Evolutionary conservation across 2,888 invertebrate genomes (phyloP).

Genomic region (Mesorhabditis spiculigera): DNA sequence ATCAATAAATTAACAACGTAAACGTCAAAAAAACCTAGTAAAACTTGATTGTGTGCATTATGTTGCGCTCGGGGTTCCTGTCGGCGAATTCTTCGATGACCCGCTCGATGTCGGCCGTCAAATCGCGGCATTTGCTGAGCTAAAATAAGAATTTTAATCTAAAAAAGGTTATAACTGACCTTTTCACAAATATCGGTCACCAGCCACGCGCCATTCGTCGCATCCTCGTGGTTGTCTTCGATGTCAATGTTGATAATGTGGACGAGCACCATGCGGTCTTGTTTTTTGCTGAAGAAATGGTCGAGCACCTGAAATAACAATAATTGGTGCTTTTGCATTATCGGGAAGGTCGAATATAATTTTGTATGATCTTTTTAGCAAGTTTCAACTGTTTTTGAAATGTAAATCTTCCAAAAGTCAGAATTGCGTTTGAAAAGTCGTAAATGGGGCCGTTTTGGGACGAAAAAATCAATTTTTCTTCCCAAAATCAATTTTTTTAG

Average conservation of each 20-base stretch:
- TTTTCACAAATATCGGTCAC: constrained; percentile 90
- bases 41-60: constrained; percentile 89
- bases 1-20: background rate
- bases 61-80: constrained; percentile 70
- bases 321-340: too few species aligned
- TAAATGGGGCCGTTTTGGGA: too few species aligned
- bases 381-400: too few species aligned
- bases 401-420: too few species aligned
- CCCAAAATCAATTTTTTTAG: too few species aligned
- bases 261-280: constrained; percentile 76
- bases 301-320: constrained; percentile 40
- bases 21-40: constrained; percentile 67
- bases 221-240: constrained; percentile 98
- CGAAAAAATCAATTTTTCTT: too few species aligned
- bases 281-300: constrained; percentile 71
- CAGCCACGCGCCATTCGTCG: constrained; percentile 93
- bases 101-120: constrained; percentile 97
- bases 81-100: constrained; percentile 88
- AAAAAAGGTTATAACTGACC: constrained; percentile 64
- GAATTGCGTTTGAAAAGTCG: too few species aligned
- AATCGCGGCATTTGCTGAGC: constrained; percentile 82
- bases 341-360: too few species aligned
- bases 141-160: constrained; percentile 59
- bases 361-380: too few species aligned
- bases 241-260: constrained; percentile 98